Evolutionary conservation across 2,113 vertebrate species (phyloP).

Genomic region (Canis aureus): DNA sequence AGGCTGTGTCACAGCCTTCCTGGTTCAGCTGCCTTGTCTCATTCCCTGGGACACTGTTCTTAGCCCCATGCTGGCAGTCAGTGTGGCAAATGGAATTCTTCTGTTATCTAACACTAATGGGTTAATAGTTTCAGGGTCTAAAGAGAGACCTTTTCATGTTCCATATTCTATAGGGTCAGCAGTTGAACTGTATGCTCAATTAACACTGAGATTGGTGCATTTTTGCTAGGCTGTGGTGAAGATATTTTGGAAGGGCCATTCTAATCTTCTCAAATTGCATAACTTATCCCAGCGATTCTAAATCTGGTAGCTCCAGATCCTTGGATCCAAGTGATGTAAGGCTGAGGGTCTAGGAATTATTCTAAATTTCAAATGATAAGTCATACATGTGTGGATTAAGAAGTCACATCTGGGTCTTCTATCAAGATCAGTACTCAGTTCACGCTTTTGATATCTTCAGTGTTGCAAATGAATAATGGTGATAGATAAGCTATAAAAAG

Average conservation of each 20-base stretch:
- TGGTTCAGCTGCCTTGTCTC: not conserved
- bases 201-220: not conserved
- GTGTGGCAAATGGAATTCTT: not conserved
- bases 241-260: slow-evolving; percentile 1
- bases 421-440: not conserved
- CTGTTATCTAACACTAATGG: not conserved
- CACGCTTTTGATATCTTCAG: not conserved
- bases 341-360: not conserved
- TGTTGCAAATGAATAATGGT: not conserved
- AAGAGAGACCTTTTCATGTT: slow-evolving; percentile 9
- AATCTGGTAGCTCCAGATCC: not conserved
- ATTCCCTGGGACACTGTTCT: not conserved
- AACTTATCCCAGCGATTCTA: not conserved
- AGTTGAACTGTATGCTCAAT: not conserved
- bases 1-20: not conserved
- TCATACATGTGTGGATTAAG: not conserved
- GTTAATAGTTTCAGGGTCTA: not conserved
- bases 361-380: not conserved
- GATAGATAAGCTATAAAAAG: not conserved
- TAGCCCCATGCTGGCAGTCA: not conserved
- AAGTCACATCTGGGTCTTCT: not conserved
- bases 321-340: not conserved
- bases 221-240: not conserved
- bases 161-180: not conserved
- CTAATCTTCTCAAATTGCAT: not conserved